Evolutionary conservation across 2,797 vertebrate species (phyloP), one percentile per base, ranked within the genome.

Genomic region (Taenioides sp.): DNA sequence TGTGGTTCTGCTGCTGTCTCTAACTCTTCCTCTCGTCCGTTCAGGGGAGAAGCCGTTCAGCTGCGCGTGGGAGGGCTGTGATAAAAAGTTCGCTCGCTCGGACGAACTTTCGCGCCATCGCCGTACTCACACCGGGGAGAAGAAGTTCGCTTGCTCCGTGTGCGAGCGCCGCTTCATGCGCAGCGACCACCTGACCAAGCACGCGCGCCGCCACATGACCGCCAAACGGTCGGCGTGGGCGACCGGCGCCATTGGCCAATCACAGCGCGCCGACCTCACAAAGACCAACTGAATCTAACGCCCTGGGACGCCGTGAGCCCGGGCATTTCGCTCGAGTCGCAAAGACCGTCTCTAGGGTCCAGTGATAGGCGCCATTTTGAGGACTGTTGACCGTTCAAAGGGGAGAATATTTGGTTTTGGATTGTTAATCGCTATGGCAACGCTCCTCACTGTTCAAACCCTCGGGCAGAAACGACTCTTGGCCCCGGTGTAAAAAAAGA

Each of bases 111-210:
- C 98, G 0, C 95, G 97, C 18, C 98, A 99, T 83, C 96, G 96
- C 3, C 86, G 98, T 5, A 99, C 98, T 0, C 98, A 99, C 92
- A 99, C 98, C 0, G 97, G 98, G 0, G 98, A 99, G 87, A 99
- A 99, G 91, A 98, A 96, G 84, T 99, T 99, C 0, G 96, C 88
- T 0, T 99, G 98, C 67, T 94, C 91, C 0, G 95, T 96, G 76
- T 99, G 98, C 0, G 96, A 96, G 18, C 95, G 97, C 0, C 96
- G 97, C 67, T 99, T 99, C 91, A 98, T 99, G 98, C 94, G 98
- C 88, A 99, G 98, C 0, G 98, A 99, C 75, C 98, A 99, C 93
- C 70, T 99, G 90, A 98, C 96, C 0, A 99, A 99, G 87, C 98
- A 99, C 2, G 93, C 97, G 10, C 95, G 97, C 0, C 95, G 97